Conservation (phyloP, 2,888 invertebrate genomes). For the Cryptus armator region DNA sequence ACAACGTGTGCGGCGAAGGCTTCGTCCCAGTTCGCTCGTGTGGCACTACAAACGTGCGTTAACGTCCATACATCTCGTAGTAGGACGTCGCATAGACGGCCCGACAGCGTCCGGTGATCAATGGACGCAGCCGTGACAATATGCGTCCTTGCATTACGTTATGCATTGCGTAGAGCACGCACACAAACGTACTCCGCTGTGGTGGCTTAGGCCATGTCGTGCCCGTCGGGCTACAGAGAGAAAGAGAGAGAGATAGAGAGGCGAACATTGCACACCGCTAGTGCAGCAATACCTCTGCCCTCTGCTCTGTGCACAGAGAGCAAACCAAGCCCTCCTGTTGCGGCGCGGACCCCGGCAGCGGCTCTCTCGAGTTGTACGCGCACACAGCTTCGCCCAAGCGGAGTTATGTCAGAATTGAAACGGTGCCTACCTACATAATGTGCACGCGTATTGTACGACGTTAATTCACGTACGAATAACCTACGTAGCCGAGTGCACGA, state of each 20-base stretch:
- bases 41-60: conserved; percentile 36
- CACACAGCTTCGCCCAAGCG: conserved; percentile 41
- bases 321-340: conserved; percentile 16
- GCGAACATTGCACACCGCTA: no score
- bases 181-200: conserved; percentile 27
- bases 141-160: conserved; percentile 72
- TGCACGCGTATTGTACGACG: neutral
- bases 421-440: conserved; percentile 25
- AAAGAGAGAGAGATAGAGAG: neutral
- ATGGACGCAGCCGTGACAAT: conserved; percentile 73
- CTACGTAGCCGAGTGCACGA: neutral
- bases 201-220: conserved; percentile 30
- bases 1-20: conserved; percentile 43
- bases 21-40: conserved; percentile 39
- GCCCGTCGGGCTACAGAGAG: conserved; percentile 19
- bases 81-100: conserved; percentile 55
- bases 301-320: conserved; percentile 22
- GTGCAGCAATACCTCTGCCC: conserved; percentile 7
- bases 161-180: conserved; percentile 66
- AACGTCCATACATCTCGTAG: conserved; percentile 32
- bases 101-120: conserved; percentile 72
- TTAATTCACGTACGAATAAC: conserved; percentile 6
- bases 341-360: conserved; percentile 3
- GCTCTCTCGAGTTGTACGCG: conserved; percentile 9
- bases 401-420: conserved; percentile 60